Conservation (phyloP, 2,888 invertebrate genomes). For the Sarcophaga subvicina region DNA sequence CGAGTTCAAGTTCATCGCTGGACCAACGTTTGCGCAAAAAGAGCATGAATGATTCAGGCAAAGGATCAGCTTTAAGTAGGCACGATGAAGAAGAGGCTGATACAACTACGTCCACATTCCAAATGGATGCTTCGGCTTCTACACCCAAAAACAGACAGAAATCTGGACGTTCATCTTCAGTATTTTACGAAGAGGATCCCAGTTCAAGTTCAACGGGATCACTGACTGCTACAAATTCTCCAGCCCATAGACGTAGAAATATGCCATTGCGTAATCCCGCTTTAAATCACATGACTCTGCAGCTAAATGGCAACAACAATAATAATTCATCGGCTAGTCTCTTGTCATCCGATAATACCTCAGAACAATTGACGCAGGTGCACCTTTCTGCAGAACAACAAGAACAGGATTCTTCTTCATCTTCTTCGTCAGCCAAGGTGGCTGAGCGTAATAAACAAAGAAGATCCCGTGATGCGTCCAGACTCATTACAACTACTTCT, state of each 20-base stretch:
- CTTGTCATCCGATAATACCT: slow-evolving; percentile 80
- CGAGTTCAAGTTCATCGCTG: slow-evolving; percentile 80
- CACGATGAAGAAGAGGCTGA: slow-evolving; percentile 78
- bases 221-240: slow-evolving; percentile 77
- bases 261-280: slow-evolving; percentile 81
- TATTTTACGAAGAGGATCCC: slow-evolving; percentile 76
- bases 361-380: slow-evolving; percentile 79
- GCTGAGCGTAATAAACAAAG: slow-evolving; percentile 70
- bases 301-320: slow-evolving; percentile 72
- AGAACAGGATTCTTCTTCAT: slow-evolving; percentile 27
- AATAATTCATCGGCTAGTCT: slow-evolving; percentile 80
- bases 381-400: slow-evolving; percentile 71
- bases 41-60: slow-evolving; percentile 82
- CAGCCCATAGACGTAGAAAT: slow-evolving; percentile 78
- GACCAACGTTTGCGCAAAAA: slow-evolving; percentile 81
- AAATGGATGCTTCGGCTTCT: slow-evolving; percentile 65
- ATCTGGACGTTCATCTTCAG: slow-evolving; percentile 71
- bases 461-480: slow-evolving; percentile 64
- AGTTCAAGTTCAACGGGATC: slow-evolving; percentile 77
- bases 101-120: slow-evolving; percentile 68
- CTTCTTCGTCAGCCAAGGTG: slow-evolving; percentile 60
- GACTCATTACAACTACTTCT: slow-evolving; percentile 76
- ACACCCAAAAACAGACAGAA: slow-evolving; percentile 71
- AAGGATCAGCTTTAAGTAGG: slow-evolving; percentile 81
- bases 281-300: slow-evolving; percentile 76